Evolutionary conservation across 2,797 vertebrate species (phyloP).

Genomic region (Poecilia gillii): DNA sequence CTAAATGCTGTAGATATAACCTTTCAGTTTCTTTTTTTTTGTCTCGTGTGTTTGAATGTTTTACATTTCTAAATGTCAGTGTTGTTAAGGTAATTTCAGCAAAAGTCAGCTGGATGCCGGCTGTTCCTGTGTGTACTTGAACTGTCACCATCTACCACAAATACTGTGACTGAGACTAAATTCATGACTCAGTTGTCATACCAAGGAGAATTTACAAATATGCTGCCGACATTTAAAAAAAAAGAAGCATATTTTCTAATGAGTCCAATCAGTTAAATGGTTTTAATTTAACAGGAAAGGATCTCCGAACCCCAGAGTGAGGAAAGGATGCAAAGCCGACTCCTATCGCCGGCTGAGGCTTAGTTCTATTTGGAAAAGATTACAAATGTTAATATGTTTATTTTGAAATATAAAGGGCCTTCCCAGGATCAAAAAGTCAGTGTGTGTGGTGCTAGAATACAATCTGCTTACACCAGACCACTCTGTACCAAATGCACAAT

Average conservation of each 20-base stretch:
- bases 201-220: conserved; percentile 15
- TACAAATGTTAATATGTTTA: conserved; percentile 41
- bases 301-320: background rate
- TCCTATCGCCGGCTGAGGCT: conserved; percentile 24
- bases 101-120: background rate
- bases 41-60: background rate
- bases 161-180: conserved; percentile 15
- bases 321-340: conserved; percentile 34
- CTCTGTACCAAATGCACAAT: conserved; percentile 74
- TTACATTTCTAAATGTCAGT: background rate
- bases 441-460: conserved; percentile 58
- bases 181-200: conserved; percentile 5
- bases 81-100: conserved; percentile 3
- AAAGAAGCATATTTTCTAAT: background rate
- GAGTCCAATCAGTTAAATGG: conserved; percentile 19
- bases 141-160: conserved; percentile 14
- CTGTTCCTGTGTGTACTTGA: conserved; percentile 10
- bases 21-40: background rate
- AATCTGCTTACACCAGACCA: conserved; percentile 74
- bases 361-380: conserved; percentile 36
- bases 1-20: background rate
- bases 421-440: conserved; percentile 47
- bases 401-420: conserved; percentile 57
- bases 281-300: conserved; percentile 6
- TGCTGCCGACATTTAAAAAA: background rate